Percentiles rank a stretch among this genome's conserved stretches.
Evolutionary conservation across 2,797 vertebrate species (phyloP).

Genomic region (Percopsis omiscomaycus): DNA sequence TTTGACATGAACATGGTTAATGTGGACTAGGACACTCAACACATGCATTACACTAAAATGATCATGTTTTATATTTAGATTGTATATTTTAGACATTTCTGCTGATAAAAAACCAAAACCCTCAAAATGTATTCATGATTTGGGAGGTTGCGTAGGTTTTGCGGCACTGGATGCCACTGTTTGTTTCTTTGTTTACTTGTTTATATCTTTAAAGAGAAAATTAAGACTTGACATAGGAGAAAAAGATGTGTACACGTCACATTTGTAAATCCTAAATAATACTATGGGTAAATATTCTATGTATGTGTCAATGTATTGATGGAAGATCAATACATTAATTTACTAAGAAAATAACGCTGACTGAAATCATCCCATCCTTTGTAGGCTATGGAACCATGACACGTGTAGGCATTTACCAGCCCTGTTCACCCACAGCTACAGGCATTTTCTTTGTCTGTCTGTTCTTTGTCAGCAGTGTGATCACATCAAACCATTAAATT

Average conservation of each 20-base stretch:
- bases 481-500: too few species aligned
- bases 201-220: too few species aligned
- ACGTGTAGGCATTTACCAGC: constrained; percentile 18
- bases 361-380: constrained; percentile 35
- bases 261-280: too few species aligned
- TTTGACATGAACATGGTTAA: background rate
- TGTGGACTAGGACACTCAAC: background rate
- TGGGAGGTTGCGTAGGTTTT: background rate
- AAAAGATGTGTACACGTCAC: too few species aligned
- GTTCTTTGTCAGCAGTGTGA: too few species aligned
- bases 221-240: too few species aligned
- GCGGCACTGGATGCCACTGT: too few species aligned
- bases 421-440: constrained; percentile 21
- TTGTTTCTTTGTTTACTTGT: too few species aligned
- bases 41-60: background rate
- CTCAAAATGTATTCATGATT: background rate
- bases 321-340: too few species aligned
- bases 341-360: constrained; percentile 3
- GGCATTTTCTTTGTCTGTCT: constrained; percentile 59
- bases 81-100: background rate
- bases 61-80: background rate
- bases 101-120: background rate
- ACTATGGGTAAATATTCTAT: too few species aligned
- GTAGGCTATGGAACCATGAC: constrained; percentile 16
- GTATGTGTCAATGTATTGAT: too few species aligned